phyloP scores from a whole-genome alignment of 2,797 vertebrate genomes.

The Phrynocephalus vlangalii region DNA sequence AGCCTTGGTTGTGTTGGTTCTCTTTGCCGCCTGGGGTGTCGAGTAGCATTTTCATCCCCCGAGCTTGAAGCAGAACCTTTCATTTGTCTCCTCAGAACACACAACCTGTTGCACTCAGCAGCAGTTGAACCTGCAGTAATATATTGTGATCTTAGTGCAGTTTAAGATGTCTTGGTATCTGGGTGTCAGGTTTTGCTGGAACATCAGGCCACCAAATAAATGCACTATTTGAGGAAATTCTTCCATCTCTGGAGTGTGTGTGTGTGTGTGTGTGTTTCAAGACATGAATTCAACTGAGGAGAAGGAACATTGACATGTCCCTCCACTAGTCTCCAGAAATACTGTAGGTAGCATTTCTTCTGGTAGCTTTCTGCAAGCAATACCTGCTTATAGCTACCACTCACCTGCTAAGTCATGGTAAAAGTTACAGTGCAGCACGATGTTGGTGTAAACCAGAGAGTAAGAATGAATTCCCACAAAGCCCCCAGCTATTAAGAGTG shows the following conservation, averaged over 20 bases:
- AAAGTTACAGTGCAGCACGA: neutral
- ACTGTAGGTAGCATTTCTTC: neutral
- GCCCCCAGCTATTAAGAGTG: neutral
- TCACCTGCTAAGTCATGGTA: neutral
- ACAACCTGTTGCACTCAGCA: accelerated
- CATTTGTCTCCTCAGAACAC: neutral
- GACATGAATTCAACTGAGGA: neutral
- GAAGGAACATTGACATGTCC: neutral
- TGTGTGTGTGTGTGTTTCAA: neutral
- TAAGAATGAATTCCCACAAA: neutral
- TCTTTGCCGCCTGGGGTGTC: neutral
- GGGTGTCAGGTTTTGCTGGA: neutral
- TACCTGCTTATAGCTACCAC: neutral
- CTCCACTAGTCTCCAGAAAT: neutral
- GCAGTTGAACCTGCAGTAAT: no score
- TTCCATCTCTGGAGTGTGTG: neutral
- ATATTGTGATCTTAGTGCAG: neutral
- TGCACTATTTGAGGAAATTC: neutral
- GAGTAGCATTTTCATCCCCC: neutral
- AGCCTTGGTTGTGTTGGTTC: neutral
- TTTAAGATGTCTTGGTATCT: neutral
- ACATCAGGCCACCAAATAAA: neutral
- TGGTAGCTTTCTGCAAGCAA: neutral
- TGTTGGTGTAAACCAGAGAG: neutral
- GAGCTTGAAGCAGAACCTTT: neutral